Conservation (phyloP, 1,140 invertebrate genomes). For the Macrobrachium rosenbergii region DNA sequence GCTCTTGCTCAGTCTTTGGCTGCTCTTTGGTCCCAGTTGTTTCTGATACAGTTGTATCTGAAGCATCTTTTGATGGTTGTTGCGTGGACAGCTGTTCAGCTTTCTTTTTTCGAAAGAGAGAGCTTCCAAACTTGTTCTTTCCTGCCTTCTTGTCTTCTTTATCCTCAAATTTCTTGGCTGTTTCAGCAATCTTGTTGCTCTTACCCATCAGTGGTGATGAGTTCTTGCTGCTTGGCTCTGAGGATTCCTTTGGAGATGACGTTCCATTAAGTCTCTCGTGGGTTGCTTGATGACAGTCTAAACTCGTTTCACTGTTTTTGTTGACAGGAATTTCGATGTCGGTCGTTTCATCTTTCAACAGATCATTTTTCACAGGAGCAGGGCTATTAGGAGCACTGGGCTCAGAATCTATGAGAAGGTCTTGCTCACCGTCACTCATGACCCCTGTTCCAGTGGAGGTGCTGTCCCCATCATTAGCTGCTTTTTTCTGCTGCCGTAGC, state of each 20-base stretch:
- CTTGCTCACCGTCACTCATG: constrained; percentile 38
- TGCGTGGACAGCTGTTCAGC: not conserved
- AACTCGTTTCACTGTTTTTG: not conserved
- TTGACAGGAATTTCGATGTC: too few relatives aligned
- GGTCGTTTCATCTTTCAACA: not conserved
- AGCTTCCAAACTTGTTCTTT: constrained; percentile 46
- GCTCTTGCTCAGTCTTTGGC: not conserved
- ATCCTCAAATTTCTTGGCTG: constrained; percentile 23
- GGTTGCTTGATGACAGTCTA: constrained; percentile 34
- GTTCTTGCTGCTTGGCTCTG: constrained; percentile 27
- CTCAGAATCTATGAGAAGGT: constrained; percentile 20
- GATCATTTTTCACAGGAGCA: constrained; percentile 18
- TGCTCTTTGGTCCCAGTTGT: too few relatives aligned
- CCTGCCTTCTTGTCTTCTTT: constrained; percentile 52
- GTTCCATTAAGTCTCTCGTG: constrained; percentile 53
- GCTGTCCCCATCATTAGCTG: not conserved
- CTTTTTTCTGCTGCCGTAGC: constrained; percentile 47
- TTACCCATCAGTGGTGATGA: constrained; percentile 28
- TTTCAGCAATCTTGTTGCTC: constrained; percentile 17
- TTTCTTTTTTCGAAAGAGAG: constrained; percentile 30
- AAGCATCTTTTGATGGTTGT: not conserved
- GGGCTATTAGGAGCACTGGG: constrained; percentile 48
- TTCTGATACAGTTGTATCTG: too few relatives aligned
- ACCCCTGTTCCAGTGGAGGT: constrained; percentile 1
- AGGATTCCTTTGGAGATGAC: constrained; percentile 21